These are phyloP conservation scores for Polia nebulosa DNA, from an alignment of 2,888 invertebrate species.

Conservation along the genomic window DNA sequence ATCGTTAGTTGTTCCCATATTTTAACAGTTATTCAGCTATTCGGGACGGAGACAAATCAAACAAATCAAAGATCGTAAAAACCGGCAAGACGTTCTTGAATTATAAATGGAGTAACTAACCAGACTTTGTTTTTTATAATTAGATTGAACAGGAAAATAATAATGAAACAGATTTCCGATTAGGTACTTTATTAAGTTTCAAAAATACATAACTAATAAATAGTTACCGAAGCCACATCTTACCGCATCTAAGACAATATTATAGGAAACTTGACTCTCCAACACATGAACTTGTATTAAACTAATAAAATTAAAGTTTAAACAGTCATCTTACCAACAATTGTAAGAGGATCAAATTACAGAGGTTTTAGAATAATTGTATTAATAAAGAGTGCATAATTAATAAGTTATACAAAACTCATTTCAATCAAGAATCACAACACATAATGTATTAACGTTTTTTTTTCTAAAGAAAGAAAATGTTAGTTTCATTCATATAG, in stretches of 20 bases:
- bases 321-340: neutral
- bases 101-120: no score
- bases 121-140: no score
- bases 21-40: no score
- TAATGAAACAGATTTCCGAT: conserved; percentile 33
- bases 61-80: no score
- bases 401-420: neutral
- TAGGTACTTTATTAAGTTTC: conserved; percentile 54
- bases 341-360: neutral
- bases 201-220: conserved; percentile 51
- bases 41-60: no score
- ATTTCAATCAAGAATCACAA: conserved; percentile 19
- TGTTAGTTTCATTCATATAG: neutral
- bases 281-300: conserved; percentile 23
- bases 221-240: conserved; percentile 53
- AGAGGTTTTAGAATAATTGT: neutral
- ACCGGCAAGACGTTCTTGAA: no score
- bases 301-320: neutral
- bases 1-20: no score
- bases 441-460: neutral
- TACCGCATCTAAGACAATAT: conserved; percentile 34
- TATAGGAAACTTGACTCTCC: conserved; percentile 28
- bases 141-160: neutral
- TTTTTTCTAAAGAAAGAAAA: neutral
- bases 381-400: conserved; percentile 1